These are phyloP conservation scores for Cephus spinipes DNA, from an alignment of 2,888 invertebrate species.

Conservation along the genomic window DNA sequence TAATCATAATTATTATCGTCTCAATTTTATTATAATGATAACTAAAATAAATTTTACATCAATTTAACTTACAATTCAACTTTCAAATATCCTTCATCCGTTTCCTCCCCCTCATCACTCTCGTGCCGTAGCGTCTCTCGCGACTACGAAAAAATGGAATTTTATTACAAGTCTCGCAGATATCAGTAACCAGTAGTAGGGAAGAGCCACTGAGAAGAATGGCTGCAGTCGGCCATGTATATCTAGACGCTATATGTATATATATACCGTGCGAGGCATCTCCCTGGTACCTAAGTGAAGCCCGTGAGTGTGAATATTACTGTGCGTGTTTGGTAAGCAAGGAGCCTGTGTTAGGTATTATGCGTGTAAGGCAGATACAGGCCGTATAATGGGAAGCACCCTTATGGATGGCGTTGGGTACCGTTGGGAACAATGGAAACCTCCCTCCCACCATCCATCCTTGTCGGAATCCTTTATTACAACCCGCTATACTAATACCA, in stretches of 20 bases:
- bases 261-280: constrained; percentile 40
- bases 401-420: constrained; percentile 60
- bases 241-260: constrained; percentile 22
- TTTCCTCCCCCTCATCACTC: background rate
- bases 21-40: background rate
- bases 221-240: constrained; percentile 39
- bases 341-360: constrained; percentile 21
- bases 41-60: background rate
- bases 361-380: constrained; percentile 44
- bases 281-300: background rate
- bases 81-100: too few relatives aligned
- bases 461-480: constrained; percentile 65
- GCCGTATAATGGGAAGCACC: constrained; percentile 61
- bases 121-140: background rate
- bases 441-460: constrained; percentile 53
- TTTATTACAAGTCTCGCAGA: background rate
- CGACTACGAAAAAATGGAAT: background rate
- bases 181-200: background rate
- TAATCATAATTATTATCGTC: constrained; percentile 29
- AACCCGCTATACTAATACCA: constrained; percentile 38
- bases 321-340: background rate
- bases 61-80: background rate
- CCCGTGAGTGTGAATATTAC: background rate
- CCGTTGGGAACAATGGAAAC: constrained; percentile 61
- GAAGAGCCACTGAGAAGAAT: constrained; percentile 42